Percentiles rank a stretch among this genome's conserved stretches.
phyloP scores from a whole-genome alignment of 2,888 invertebrate genomes.

The Tinea trinotella region DNA sequence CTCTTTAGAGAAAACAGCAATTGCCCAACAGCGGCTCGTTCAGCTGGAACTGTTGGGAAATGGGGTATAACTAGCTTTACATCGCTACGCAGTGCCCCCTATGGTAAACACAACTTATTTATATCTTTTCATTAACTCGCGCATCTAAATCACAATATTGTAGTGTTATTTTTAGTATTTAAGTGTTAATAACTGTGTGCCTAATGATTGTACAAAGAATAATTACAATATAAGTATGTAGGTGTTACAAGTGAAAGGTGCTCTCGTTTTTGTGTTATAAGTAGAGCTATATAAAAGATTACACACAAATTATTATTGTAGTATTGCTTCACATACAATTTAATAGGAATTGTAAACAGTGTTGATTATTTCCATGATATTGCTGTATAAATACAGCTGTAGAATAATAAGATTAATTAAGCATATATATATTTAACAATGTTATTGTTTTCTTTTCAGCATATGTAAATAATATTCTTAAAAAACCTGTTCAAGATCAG shows the following conservation, averaged over 20 bases:
- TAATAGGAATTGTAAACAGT: too few relatives aligned
- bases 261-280: background rate
- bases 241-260: conserved; percentile 10
- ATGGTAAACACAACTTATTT: conserved; percentile 64
- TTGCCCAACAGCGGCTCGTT: conserved; percentile 89
- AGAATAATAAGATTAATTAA: too few relatives aligned
- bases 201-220: too few relatives aligned
- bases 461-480: conserved; percentile 49
- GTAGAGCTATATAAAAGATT: background rate
- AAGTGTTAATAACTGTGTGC: too few relatives aligned
- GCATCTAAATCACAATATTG: too few relatives aligned
- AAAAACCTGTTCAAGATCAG: conserved; percentile 66
- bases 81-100: conserved; percentile 85
- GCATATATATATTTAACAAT: background rate
- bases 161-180: too few relatives aligned
- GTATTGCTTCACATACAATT: too few relatives aligned
- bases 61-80: conserved; percentile 97
- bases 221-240: too few relatives aligned
- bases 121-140: too few relatives aligned
- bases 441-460: conserved; percentile 41
- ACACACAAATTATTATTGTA: background rate
- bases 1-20: conserved; percentile 84
- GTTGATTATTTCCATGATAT: background rate
- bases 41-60: conserved; percentile 92
- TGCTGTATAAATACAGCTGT: background rate